phyloP scores from a whole-genome alignment of 2,113 vertebrate genomes.

The Seriola rivoliana region DNA sequence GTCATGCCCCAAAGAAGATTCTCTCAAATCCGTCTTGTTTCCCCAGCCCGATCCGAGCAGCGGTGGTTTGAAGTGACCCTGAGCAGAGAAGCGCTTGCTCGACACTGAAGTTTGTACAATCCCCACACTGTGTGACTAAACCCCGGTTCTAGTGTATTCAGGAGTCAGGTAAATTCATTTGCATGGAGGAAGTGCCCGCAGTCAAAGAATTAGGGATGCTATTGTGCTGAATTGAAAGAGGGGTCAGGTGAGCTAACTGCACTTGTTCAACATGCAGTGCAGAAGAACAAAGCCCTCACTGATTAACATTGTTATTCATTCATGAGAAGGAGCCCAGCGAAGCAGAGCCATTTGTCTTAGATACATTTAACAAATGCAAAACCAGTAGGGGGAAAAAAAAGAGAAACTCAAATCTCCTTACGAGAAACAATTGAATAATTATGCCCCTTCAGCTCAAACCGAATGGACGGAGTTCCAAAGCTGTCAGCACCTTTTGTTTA shows the following conservation, averaged over 20 bases:
- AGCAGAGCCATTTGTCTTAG: constrained; percentile 70
- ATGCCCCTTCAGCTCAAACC: constrained; percentile 21
- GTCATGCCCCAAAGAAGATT: constrained; percentile 50
- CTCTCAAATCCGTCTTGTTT: constrained; percentile 64
- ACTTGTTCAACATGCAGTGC: constrained; percentile 46
- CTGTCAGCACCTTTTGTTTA: constrained; percentile 49
- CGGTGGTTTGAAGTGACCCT: constrained; percentile 48
- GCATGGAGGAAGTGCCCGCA: constrained; percentile 16
- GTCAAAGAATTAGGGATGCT: constrained; percentile 26
- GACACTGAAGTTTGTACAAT: constrained; percentile 11
- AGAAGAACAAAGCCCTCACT: constrained; percentile 53
- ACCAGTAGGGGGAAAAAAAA: constrained; percentile 1
- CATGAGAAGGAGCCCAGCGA: constrained; percentile 59
- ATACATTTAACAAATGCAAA: constrained; percentile 70
- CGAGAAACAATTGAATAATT: constrained; percentile 66
- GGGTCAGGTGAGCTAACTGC: constrained; percentile 63
- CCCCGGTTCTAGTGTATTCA: background rate
- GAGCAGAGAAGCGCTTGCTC: constrained; percentile 26
- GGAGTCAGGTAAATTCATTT: constrained; percentile 33
- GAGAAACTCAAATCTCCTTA: constrained; percentile 42
- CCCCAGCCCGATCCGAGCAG: background rate
- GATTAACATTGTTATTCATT: constrained; percentile 78
- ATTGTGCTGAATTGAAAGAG: constrained; percentile 54
- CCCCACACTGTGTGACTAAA: constrained; percentile 24
- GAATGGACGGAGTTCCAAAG: constrained; percentile 30